phyloP scores from a whole-genome alignment of 2,888 invertebrate species.

The Coleophora deauratella region DNA sequence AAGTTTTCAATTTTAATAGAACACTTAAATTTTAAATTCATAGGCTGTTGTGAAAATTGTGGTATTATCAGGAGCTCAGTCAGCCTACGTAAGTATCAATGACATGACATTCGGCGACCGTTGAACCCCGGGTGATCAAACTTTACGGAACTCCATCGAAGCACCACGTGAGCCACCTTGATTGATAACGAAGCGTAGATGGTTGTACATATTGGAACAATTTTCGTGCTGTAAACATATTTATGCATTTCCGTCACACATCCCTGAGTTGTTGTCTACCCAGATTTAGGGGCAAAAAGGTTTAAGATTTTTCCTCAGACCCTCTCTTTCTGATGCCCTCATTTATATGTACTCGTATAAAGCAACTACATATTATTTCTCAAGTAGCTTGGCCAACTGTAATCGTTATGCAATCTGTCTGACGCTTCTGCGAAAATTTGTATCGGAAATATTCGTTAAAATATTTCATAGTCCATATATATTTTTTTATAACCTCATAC shows the following conservation, averaged over 20 bases:
- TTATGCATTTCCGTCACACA: slow-evolving; percentile 21
- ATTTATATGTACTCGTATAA: slow-evolving; percentile 14
- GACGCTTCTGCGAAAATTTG: too few relatives aligned
- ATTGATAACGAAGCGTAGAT: slow-evolving; percentile 18
- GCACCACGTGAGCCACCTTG: slow-evolving; percentile 25
- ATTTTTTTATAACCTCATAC: too few relatives aligned
- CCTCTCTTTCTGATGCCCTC: slow-evolving; percentile 34
- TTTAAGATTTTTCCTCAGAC: slow-evolving; percentile 38
- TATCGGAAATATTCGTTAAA: too few relatives aligned
- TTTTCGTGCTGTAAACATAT: slow-evolving; percentile 19
- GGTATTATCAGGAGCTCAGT: background rate
- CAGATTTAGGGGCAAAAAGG: slow-evolving; percentile 1
- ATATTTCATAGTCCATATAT: too few relatives aligned
- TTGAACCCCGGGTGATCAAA: slow-evolving; percentile 42
- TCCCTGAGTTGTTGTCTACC: slow-evolving; percentile 7
- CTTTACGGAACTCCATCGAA: slow-evolving; percentile 23
- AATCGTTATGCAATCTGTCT: too few relatives aligned
- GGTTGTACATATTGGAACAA: slow-evolving; percentile 13
- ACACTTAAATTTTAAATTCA: too few relatives aligned
- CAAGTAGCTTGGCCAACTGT: too few relatives aligned
- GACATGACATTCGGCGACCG: slow-evolving; percentile 23
- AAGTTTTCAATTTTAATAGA: too few relatives aligned
- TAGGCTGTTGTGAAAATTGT: too few relatives aligned
- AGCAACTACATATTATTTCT: too few relatives aligned
- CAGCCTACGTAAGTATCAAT: slow-evolving; percentile 5